Evolutionary conservation across 2,113 vertebrate species (phyloP).

Genomic region (Siniperca knerii): DNA sequence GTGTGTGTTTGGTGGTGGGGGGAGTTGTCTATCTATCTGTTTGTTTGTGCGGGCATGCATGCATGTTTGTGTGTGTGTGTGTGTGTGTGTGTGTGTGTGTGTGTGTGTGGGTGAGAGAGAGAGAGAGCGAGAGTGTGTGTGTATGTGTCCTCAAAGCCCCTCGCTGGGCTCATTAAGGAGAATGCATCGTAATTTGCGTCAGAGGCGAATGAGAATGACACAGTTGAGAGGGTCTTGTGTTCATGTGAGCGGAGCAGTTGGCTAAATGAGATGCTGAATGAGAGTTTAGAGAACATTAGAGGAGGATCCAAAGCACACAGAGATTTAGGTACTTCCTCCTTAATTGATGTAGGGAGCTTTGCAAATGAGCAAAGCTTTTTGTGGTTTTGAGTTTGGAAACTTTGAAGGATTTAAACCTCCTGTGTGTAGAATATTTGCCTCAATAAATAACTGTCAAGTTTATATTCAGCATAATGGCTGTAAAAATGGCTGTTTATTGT

Average conservation of each 20-base stretch:
- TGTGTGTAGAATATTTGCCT: background rate
- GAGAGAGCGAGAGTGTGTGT: slow-evolving; percentile 1
- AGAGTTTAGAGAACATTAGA: slow-evolving; percentile 50
- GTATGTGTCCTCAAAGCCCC: slow-evolving; percentile 43
- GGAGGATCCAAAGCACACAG: slow-evolving; percentile 27
- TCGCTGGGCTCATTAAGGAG: slow-evolving; percentile 66
- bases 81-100: background rate
- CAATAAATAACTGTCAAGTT: background rate
- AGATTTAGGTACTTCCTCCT: slow-evolving; percentile 19
- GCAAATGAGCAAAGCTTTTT: slow-evolving; percentile 27
- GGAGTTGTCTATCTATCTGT: slow-evolving; percentile 6
- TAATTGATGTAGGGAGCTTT: slow-evolving; percentile 7
- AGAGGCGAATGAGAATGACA: slow-evolving; percentile 51
- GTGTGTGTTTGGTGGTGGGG: background rate
- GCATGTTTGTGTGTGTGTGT: slow-evolving; percentile 14
- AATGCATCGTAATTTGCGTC: slow-evolving; percentile 61
- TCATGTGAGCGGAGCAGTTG: slow-evolving; percentile 39
- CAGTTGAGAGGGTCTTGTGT: slow-evolving; percentile 59
- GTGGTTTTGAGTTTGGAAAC: slow-evolving; percentile 12
- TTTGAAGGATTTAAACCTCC: background rate
- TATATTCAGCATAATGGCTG: background rate
- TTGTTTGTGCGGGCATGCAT: slow-evolving; percentile 21
- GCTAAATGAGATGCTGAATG: slow-evolving; percentile 50
- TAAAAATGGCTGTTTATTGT: background rate
- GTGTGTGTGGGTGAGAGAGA: background rate